Evolutionary conservation across 2,888 invertebrate genomes (phyloP), one percentile per base, ranked within the genome.

Genomic region (Neocrepidodera transversa): DNA sequence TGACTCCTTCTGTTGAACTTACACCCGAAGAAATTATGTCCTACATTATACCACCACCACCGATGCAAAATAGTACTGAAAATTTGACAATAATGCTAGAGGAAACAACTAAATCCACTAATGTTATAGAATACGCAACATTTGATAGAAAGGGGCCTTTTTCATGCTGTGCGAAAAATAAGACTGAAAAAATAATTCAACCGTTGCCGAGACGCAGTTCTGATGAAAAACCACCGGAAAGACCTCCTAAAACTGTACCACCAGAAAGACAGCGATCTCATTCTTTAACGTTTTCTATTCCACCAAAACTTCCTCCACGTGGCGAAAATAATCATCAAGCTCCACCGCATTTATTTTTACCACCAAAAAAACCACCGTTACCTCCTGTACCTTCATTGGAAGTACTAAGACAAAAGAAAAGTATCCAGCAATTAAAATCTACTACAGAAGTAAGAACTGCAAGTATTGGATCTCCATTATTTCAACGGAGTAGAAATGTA

Each of bases 11-110:
- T 7, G 86, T 90, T 69, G 91, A 90, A 76, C 80, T 91, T 43
- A 91, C 91, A 0, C 89, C 90, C 0, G 92, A 92, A 78, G 91
- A 92, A 80, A 90, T 93, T 43, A 88, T 91, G 82, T 90, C 92
- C 0, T 92, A 88, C 70, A 93, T 92, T 62, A 92, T 93, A 74
- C 92, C 92, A 16, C 90, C 89, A 2, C 91, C 91, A 0, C 90
- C 90, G 48, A 70, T 70, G 50, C 75, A 73, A 30, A 30, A 47
- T 8, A 68, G 60, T 45, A 53, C 63, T 14, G 66, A 66, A 20
- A 65, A 66, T 26, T 50, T 66, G 42, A 59, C 51, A 16, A 58
- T 43, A 35, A 56, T 49, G n/a, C 64, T 61, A 26, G 51, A 52
- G 8, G 61, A 61, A 32, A 51, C 56, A 23, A 45, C 30, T 7